phyloP scores from a whole-genome alignment of 2,888 invertebrate genomes.

The Hypercompe scribonia region DNA sequence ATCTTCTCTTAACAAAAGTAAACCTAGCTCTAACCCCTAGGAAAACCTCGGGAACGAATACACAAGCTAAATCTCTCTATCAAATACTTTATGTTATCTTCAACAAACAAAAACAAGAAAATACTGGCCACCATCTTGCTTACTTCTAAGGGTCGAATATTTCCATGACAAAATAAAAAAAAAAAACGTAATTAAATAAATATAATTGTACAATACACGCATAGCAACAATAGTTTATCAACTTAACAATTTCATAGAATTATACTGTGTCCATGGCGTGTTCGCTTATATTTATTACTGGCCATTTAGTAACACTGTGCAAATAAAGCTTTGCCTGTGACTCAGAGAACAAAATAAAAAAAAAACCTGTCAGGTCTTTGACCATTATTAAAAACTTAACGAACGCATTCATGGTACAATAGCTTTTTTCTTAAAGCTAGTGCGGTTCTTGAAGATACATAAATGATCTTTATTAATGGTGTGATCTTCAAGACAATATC shows the following conservation, averaged over 20 bases:
- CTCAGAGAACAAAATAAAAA: constrained; percentile 1
- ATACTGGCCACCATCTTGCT: not conserved
- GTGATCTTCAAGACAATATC: not conserved
- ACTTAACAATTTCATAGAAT: constrained; percentile 25
- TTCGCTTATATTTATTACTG: constrained; percentile 10
- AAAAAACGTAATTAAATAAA: constrained; percentile 6
- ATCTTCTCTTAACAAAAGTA: not conserved
- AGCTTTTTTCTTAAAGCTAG: not conserved
- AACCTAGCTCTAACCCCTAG: too few species aligned
- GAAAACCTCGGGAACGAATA: too few species aligned
- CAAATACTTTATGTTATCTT: not conserved
- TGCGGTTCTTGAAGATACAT: not conserved
- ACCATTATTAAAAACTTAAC: not conserved
- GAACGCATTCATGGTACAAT: not conserved
- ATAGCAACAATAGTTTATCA: constrained; percentile 20
- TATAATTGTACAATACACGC: constrained; percentile 17
- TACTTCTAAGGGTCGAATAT: not conserved
- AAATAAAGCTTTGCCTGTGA: constrained; percentile 17
- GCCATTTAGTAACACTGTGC: constrained; percentile 18
- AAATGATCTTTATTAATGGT: not conserved
- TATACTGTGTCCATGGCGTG: constrained; percentile 28
- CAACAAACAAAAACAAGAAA: not conserved
- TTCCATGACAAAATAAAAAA: not conserved
- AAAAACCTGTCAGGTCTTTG: constrained; percentile 12
- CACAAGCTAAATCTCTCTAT: too few species aligned